phyloP scores from a whole-genome alignment of 1,140 invertebrate genomes.

The Tetranychus urticae region DNA sequence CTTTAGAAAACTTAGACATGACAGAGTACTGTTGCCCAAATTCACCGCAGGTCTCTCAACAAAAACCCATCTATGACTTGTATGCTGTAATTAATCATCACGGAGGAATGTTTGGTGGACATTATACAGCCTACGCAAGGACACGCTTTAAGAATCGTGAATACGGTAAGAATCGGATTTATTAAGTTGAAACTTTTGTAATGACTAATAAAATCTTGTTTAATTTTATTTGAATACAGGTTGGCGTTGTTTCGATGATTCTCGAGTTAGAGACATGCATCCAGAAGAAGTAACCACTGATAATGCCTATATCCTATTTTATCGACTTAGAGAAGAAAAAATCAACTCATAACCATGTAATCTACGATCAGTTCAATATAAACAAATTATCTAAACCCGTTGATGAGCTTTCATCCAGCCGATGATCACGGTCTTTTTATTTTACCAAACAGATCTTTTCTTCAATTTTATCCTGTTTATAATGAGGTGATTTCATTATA shows the following conservation, averaged over 20 bases:
- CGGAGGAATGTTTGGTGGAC: conserved; percentile 27
- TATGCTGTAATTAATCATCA: conserved; percentile 31
- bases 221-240: conserved; percentile 15
- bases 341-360: too few relatives aligned
- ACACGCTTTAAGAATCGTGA: not conserved
- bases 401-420: too few relatives aligned
- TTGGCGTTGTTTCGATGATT: conserved; percentile 27
- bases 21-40: conserved; percentile 17
- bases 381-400: too few relatives aligned
- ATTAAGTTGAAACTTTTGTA: not conserved
- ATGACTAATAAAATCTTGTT: not conserved
- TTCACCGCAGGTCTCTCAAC: not conserved
- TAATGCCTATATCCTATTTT: conserved; percentile 26
- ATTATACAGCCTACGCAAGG: conserved; percentile 26
- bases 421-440: too few relatives aligned
- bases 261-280: conserved; percentile 18
- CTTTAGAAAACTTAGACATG: conserved; percentile 25
- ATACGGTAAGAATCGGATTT: not conserved
- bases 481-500: too few relatives aligned
- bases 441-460: too few relatives aligned
- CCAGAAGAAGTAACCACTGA: conserved; percentile 21
- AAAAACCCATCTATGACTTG: conserved; percentile 26
- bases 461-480: too few relatives aligned
- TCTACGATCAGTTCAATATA: too few relatives aligned
- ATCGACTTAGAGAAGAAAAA: conserved; percentile 17